phyloP scores from a whole-genome alignment of 2,113 vertebrate species.

The Melanotaenia duboulayi region DNA sequence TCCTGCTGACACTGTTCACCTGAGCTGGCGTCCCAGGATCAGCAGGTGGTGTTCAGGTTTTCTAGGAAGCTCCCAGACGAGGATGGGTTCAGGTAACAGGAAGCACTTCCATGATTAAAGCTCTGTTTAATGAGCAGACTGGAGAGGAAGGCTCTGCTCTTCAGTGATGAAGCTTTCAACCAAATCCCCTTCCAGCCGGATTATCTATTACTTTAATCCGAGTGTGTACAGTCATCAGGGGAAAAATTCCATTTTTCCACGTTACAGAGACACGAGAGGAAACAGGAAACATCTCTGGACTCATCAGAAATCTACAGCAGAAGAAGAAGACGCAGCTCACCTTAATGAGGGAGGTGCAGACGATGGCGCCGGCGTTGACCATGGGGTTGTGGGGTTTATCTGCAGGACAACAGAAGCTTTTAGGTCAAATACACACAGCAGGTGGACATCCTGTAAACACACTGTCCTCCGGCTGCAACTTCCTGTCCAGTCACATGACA shows the following conservation, averaged over 20 bases:
- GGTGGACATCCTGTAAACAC: no score
- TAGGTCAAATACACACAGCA: no score
- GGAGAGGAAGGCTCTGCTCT: background rate
- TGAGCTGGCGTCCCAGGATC: background rate
- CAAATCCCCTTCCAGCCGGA: conserved; percentile 72
- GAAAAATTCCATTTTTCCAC: no score
- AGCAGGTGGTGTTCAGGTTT: conserved; percentile 6
- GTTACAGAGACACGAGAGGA: no score
- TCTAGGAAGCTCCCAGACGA: conserved; percentile 35
- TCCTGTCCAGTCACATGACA: no score
- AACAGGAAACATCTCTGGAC: no score
- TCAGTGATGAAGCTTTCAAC: conserved; percentile 29
- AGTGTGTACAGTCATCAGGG: conserved; percentile 50
- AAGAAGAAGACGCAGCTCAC: conserved; percentile 76
- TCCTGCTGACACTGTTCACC: no score
- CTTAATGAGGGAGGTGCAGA: conserved; percentile 98
- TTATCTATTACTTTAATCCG: conserved; percentile 74
- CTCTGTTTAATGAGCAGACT: conserved; percentile 3
- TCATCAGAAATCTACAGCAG: no score
- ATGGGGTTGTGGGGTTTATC: conserved; percentile 99
- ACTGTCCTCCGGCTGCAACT: no score
- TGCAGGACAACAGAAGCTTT: conserved; percentile 59
- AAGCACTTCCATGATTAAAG: conserved; percentile 17
- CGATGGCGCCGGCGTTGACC: conserved; percentile 99
- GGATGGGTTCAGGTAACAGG: conserved; percentile 11